Percentiles rank a stretch among this genome's conserved stretches.
phyloP scores from a whole-genome alignment of 2,888 invertebrate species.

The Drosophila kokeensis region DNA sequence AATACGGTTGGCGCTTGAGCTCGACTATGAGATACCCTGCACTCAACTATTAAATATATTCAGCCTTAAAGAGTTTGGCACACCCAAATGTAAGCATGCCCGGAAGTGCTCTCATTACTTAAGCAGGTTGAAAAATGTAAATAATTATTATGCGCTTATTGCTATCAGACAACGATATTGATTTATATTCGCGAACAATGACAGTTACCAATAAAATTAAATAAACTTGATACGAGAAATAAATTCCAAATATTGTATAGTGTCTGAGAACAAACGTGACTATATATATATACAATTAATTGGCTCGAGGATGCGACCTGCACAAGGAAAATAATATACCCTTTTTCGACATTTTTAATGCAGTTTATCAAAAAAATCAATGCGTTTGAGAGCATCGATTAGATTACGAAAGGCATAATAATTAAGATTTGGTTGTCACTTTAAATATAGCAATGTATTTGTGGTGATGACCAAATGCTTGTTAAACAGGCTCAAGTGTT shows the following conservation, averaged over 20 bases:
- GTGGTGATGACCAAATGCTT: conserved; percentile 14
- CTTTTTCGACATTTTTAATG: background rate
- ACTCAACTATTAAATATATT: background rate
- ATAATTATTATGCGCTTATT: no score
- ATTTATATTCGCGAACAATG: no score
- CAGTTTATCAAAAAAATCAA: conserved; percentile 31
- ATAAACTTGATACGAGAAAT: background rate
- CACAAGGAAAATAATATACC: background rate
- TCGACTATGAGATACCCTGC: background rate
- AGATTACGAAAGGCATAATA: conserved; percentile 31
- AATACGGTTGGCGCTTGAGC: background rate
- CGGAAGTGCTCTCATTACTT: background rate
- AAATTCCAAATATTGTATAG: background rate
- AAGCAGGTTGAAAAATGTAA: background rate
- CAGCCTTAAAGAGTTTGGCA: background rate
- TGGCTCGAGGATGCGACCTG: background rate
- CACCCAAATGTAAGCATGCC: background rate
- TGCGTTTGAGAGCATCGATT: conserved; percentile 35
- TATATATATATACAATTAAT: no score
- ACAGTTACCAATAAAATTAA: background rate
- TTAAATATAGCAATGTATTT: conserved; percentile 12
- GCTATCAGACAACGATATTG: no score
- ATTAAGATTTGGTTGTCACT: conserved; percentile 5
- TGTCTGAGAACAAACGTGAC: background rate
- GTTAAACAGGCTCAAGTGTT: conserved; percentile 21